A percentile compares a stretch with the other conserved stretches of the same genome.
These are phyloP conservation scores for Reticulitermes speratus DNA, from an alignment of 1,140 invertebrate genomes.

Conservation along the genomic window DNA sequence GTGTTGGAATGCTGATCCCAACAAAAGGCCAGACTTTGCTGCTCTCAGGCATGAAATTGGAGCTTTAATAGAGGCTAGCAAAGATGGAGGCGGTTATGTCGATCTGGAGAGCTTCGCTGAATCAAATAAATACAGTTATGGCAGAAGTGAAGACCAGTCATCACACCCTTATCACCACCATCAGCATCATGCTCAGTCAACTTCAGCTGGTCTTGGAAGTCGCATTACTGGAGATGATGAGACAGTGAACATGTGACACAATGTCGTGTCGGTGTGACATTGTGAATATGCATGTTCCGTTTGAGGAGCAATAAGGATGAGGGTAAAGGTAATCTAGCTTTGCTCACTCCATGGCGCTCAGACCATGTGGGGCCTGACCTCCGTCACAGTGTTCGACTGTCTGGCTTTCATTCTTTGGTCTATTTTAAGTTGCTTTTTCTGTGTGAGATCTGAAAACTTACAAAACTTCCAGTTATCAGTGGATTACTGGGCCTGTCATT, in stretches of 20 bases:
- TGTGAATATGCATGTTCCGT: no score
- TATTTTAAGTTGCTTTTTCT: no score
- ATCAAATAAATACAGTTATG: neutral
- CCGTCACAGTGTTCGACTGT: no score
- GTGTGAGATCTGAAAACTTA: no score
- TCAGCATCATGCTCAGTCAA: neutral
- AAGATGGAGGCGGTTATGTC: slow-evolving; percentile 70
- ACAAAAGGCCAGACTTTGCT: slow-evolving; percentile 69
- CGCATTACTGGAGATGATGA: neutral
- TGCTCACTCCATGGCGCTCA: no score
- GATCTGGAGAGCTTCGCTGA: slow-evolving; percentile 74
- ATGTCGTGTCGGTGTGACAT: neutral
- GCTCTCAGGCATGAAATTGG: slow-evolving; percentile 67
- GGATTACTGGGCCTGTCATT: no score
- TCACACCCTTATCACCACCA: neutral
- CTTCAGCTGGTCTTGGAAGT: neutral
- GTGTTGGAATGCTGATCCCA: slow-evolving; percentile 74
- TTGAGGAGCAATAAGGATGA: no score
- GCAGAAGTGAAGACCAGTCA: neutral
- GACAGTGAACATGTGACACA: neutral
- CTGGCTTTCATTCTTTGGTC: no score
- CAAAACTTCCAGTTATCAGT: no score
- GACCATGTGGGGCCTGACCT: no score
- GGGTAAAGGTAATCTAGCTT: no score
- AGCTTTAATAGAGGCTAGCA: slow-evolving; percentile 65